Evolutionary conservation across 2,797 vertebrate species (phyloP).

Genomic region (Lophotriccus pileatus): DNA sequence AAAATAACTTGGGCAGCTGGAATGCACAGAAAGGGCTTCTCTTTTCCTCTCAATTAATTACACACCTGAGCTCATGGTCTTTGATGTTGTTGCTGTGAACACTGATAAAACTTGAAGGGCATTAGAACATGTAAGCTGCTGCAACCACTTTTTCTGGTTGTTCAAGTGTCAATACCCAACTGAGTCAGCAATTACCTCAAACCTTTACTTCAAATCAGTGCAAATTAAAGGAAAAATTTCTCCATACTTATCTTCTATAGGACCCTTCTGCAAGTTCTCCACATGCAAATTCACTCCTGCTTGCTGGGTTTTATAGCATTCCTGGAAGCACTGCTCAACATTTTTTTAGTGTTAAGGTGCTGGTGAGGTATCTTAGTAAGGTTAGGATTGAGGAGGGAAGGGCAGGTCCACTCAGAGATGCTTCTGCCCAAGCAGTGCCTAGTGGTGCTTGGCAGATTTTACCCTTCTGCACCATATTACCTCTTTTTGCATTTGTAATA

Average conservation of each 20-base stretch:
- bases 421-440: neutral
- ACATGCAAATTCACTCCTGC: neutral
- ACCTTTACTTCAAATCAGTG: neutral
- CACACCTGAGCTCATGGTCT: slow-evolving; percentile 46
- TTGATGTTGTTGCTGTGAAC: slow-evolving; percentile 79
- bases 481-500: neutral
- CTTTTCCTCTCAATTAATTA: neutral
- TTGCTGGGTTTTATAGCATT: neutral
- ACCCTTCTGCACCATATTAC: neutral
- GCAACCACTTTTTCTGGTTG: neutral
- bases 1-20: neutral
- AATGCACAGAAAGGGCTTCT: neutral
- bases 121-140: neutral
- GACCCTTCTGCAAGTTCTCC: neutral
- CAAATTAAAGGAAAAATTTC: neutral
- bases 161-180: neutral
- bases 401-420: neutral
- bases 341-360: neutral
- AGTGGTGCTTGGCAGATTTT: neutral
- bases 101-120: slow-evolving; percentile 58
- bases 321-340: neutral
- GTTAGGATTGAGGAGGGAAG: neutral
- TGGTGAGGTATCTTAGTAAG: neutral
- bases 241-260: neutral
- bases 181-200: neutral